Evolutionary conservation across 2,888 invertebrate genomes (phyloP), one percentile per base, ranked within the genome.

Genomic region (Leptinotarsa tumamoca): DNA sequence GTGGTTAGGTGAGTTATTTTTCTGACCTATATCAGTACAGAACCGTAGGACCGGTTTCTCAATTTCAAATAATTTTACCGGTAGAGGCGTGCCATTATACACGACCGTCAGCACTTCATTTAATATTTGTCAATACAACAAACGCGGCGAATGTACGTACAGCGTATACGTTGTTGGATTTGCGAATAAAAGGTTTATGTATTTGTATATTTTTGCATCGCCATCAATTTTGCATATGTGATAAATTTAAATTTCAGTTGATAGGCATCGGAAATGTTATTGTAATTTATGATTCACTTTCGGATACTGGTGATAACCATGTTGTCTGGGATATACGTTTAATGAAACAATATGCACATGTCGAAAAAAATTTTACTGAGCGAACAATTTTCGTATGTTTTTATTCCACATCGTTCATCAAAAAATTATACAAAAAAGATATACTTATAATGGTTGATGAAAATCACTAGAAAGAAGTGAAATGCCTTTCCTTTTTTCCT

Each of bases 21-120:
- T 33, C 7, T 33, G 33, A 10, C 10, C 0, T 10, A 33, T 10
- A 33, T 33, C 33, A 33, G 10, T 10, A 43, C 10, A 43, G 43
- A 43, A 43, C 43, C 43, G 0, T 43, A 52, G 17, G 5, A 5
- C n/a, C 17, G 15, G 0, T 17, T 17, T 15, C 7, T 52, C 43
- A 43, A 43, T 5, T 52, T 52, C 17, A 52, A 52, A 52, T 52
- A 17, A 52, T 52, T n/a, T 10, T 18, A 58, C 58, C 13, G 23
- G 18, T 52, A 4, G 4, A 17, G 43, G 43, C 63, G 63, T 63
- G 43, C 33, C 63, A 33, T 3, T n/a, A 63, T 17, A 33, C 43
- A 63, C n/a, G 3, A 76, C 71, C 76, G 74, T 76, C 74, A 74
- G 73, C 75, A 76, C 74, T 77, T 75, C 79, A 75, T 79, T 79